Conservation (phyloP, 2,113 vertebrate species). For the Python bivittatus region DNA sequence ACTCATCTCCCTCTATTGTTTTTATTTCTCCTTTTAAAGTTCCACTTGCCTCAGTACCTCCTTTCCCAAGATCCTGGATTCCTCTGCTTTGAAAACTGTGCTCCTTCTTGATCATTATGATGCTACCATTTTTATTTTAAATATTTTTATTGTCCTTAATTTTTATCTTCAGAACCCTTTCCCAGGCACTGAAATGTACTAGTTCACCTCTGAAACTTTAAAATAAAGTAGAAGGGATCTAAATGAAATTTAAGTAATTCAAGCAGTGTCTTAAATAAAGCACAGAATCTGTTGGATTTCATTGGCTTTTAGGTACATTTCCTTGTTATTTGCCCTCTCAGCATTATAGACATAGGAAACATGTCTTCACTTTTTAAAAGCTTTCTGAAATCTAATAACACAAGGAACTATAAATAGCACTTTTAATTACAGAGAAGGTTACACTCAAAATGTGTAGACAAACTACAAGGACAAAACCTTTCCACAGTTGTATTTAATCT, state of each 20-base stretch:
- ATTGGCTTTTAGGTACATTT: neutral
- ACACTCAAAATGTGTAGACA: neutral
- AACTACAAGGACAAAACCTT: neutral
- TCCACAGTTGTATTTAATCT: neutral
- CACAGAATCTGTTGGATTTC: neutral
- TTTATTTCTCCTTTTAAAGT: neutral
- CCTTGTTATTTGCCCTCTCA: neutral
- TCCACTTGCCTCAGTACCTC: neutral
- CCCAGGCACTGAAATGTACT: neutral
- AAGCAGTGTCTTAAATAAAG: neutral
- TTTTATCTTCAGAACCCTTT: neutral
- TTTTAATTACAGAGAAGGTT: conserved; percentile 24
- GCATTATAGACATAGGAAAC: neutral
- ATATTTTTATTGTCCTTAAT: neutral
- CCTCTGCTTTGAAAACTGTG: neutral
- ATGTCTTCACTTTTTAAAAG: neutral
- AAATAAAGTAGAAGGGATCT: neutral
- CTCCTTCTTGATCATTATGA: neutral
- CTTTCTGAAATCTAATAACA: neutral
- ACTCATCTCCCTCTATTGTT: neutral
- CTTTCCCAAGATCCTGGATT: neutral
- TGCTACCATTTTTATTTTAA: neutral
- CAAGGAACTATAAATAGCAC: neutral
- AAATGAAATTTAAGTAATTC: neutral
- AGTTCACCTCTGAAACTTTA: neutral